Percentiles rank a stretch among this genome's conserved stretches.
Conservation (phyloP, 2,888 invertebrate genomes). For the Lagria hirta region DNA sequence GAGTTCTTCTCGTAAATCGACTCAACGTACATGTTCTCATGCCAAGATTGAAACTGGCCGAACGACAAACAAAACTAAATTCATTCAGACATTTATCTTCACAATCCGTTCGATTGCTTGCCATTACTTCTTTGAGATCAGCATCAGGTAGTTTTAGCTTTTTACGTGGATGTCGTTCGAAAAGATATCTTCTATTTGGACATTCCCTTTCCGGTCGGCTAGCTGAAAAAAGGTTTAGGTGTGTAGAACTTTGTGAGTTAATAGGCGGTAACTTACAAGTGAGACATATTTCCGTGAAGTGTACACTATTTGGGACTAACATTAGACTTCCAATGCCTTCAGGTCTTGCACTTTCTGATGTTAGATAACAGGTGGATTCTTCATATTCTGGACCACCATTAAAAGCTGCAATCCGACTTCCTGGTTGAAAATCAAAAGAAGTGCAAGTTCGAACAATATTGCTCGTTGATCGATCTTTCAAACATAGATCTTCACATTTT, state of each 20-base stretch:
- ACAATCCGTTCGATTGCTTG: slow-evolving; percentile 84
- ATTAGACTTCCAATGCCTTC: slow-evolving; percentile 89
- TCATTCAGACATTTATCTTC: slow-evolving; percentile 89
- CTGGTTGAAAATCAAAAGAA: slow-evolving; percentile 90
- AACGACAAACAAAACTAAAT: slow-evolving; percentile 85
- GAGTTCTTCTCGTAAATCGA: slow-evolving; percentile 80
- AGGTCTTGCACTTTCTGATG: slow-evolving; percentile 81
- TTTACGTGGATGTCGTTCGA: slow-evolving; percentile 83
- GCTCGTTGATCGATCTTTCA: slow-evolving; percentile 76
- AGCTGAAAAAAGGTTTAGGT: neutral
- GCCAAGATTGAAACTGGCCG: slow-evolving; percentile 79
- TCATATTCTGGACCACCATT: slow-evolving; percentile 81
- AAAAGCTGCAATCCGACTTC: slow-evolving; percentile 79
- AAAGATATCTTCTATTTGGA: slow-evolving; percentile 83
- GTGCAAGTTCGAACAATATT: slow-evolving; percentile 83
- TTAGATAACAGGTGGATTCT: slow-evolving; percentile 84
- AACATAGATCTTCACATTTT: slow-evolving; percentile 79
- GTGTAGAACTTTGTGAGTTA: no score
- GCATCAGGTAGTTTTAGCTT: slow-evolving; percentile 78
- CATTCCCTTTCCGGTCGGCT: slow-evolving; percentile 87
- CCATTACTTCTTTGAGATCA: slow-evolving; percentile 82
- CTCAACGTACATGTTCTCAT: slow-evolving; percentile 79
- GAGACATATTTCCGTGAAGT: slow-evolving; percentile 87
- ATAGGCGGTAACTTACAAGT: slow-evolving; percentile 72
- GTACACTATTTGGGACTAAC: slow-evolving; percentile 85